Percentiles rank a stretch among this genome's conserved stretches.
Conservation (phyloP, 2,888 invertebrate genomes). For the Teleogryllus oceanicus region DNA sequence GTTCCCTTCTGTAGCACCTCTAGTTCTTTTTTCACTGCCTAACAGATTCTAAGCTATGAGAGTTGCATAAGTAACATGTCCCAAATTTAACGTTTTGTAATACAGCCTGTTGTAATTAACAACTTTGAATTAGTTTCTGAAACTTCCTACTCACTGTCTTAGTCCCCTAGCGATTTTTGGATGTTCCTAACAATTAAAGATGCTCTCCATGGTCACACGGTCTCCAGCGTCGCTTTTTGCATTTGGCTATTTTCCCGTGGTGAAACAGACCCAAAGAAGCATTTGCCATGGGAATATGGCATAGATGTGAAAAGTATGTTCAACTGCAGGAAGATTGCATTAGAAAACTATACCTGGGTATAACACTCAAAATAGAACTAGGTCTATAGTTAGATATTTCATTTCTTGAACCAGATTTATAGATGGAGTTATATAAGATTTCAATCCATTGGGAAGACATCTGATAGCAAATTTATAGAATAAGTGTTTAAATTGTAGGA, state of each 20-base stretch:
- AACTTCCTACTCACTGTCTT: conserved; percentile 27
- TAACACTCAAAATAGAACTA: no score
- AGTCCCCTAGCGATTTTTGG: conserved; percentile 24
- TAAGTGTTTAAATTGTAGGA: no score
- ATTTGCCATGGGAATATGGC: conserved; percentile 25
- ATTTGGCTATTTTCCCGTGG: conserved; percentile 28
- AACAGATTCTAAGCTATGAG: no score
- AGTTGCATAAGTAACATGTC: no score
- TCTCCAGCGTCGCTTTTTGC: conserved; percentile 27
- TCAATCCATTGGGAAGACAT: no score
- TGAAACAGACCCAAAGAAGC: conserved; percentile 27
- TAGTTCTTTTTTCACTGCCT: no score
- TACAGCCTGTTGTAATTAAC: neutral
- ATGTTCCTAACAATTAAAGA: conserved; percentile 24
- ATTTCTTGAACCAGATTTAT: no score
- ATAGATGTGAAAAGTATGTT: neutral
- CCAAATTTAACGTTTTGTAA: no score
- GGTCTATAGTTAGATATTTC: no score
- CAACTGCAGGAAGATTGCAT: neutral
- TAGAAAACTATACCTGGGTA: neutral
- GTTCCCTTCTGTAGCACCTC: no score
- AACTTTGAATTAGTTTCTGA: conserved; percentile 26
- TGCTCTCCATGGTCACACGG: conserved; percentile 23
- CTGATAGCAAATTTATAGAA: no score
- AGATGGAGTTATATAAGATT: no score